Evolutionary conservation across 2,797 vertebrate species (phyloP).

Genomic region (Remorina albescens): DNA sequence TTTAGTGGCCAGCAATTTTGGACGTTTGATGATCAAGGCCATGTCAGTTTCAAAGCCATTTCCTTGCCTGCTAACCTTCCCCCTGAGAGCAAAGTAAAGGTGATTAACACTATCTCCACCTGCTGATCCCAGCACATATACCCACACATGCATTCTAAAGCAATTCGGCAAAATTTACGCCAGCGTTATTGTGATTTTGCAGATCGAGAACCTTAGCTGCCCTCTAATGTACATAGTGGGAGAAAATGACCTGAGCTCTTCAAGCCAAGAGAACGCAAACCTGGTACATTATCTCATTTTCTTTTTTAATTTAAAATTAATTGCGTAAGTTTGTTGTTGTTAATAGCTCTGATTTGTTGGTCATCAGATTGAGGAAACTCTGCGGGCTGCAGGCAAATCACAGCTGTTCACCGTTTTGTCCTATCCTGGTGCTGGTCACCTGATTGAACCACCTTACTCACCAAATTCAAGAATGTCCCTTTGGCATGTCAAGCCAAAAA

Average conservation of each 20-base stretch:
- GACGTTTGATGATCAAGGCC: constrained; percentile 48
- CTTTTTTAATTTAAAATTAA: neutral
- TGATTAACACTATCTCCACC: constrained; percentile 16
- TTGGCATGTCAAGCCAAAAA: constrained; percentile 68
- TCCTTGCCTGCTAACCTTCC: constrained; percentile 48
- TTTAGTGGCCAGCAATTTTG: constrained; percentile 52
- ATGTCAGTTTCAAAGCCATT: constrained; percentile 43
- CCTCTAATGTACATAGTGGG: constrained; percentile 75
- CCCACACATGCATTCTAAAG: neutral
- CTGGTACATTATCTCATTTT: constrained; percentile 54
- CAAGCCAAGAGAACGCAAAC: constrained; percentile 65
- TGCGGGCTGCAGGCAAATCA: constrained; percentile 69
- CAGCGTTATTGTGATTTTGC: constrained; percentile 34
- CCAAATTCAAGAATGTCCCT: constrained; percentile 66
- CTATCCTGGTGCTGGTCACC: constrained; percentile 88
- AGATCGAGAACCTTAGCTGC: constrained; percentile 75
- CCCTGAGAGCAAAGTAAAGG: constrained; percentile 63
- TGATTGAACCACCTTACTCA: constrained; percentile 86
- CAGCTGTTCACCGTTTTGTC: constrained; percentile 77
- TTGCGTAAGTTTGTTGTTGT: neutral
- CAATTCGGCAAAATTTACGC: neutral
- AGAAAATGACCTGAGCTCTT: constrained; percentile 67
- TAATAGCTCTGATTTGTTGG: constrained; percentile 2
- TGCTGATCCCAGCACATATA: neutral
- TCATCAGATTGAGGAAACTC: constrained; percentile 68